Base-by-base conservation (phyloP, 2,113 vertebrate species). In the Zosterops lateralis region DNA sequence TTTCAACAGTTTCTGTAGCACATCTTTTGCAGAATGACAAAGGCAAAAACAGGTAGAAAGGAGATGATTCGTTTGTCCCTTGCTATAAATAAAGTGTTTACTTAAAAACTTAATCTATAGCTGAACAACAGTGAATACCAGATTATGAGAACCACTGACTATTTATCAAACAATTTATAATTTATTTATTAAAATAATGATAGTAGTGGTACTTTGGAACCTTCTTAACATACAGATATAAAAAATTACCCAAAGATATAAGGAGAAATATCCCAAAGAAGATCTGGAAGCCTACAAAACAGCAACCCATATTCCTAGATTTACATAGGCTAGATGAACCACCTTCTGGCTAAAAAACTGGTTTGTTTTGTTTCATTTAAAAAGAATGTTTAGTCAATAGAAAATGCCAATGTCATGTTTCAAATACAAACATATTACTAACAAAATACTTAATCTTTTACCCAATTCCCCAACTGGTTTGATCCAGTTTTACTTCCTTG, bases 321-420 rank as follows among this genome's bases (percentile, higher is more conserved):
- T 53, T 64, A 51, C 15, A 70, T 7, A 26, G 38, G 19, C 44
- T 56, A 90, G 54, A 53, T 20, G 19, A 71, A 74, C 6, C 11
- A 60, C 38, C 21, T 34, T 51, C 36, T 42, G 11, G 22, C 50
- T 44, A 67, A 68, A 89, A 71, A 77, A 40, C 40, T 42, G 19
- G 5, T 28, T 60, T 84, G 44, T 60, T 89, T 53, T 53, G 19
- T 14, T 53, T 53, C 4, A 21, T n/a, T 79, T 51, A 50, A 29
- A 31, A 71, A 89, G 21, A 89, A 26, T 82, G 71, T 95, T 96
- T 94, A 87, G 58, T 84, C 88, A 97, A 93, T 8, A 96, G n/a
- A 85, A 89, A 90, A 91, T 24, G 11, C 54, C 77, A 77, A n/a
- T 32, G 61, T 19, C 38, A 36, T 90, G 92, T 89, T 96, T 94